Base-by-base conservation (phyloP, 2,797 vertebrate genomes). In the Melanotaenia boesemani region DNA sequence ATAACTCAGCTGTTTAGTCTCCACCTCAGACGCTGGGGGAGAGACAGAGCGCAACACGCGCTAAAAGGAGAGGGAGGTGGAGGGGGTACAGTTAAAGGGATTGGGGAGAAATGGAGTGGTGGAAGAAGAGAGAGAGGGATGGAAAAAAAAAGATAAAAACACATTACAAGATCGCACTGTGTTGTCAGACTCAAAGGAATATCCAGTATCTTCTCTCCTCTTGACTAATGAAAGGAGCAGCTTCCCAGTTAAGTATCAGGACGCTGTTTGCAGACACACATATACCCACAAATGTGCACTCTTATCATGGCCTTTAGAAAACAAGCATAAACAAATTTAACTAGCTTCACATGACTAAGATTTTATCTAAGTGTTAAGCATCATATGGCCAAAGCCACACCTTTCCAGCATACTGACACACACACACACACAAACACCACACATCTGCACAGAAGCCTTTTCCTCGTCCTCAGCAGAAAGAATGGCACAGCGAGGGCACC, bases 1-100 rank as follows among this genome's bases (percentile, higher is more conserved):
- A 94, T 94, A 94, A 94, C 90, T 87, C 77, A 76, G 89, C 89
- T 93, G 92, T 94, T 94, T 92, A 92, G 92, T 92, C 91, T 92
- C 91, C 84, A 92, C 89, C 92, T 89, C 89, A 86, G 88, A 91
- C 76, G 85, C 82, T 82, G 67, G 74, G 82, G 76, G 74, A 83
- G 82, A 80, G 82, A 72, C 66, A 44, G 84, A 88, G 83, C 75
- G 68, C 80, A 80, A 63, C 77, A 76, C 75, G 61, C 76, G 75
- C 70, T n/a, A 56, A 80, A 76, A 74, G 80, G 62, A 67, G 74
- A 74, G 80, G 80, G 77, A 73, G 84, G 79, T 28, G 79, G 57
- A 67, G 39, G 64, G 37, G 61, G 58, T 57, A 58, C 81, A 80
- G 72, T 83, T 74, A 77, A 82, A 88, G 67, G 79, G 64, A 78